phyloP scores from a whole-genome alignment of 1,140 invertebrate genomes.

The Bombus haemorrhoidalis region DNA sequence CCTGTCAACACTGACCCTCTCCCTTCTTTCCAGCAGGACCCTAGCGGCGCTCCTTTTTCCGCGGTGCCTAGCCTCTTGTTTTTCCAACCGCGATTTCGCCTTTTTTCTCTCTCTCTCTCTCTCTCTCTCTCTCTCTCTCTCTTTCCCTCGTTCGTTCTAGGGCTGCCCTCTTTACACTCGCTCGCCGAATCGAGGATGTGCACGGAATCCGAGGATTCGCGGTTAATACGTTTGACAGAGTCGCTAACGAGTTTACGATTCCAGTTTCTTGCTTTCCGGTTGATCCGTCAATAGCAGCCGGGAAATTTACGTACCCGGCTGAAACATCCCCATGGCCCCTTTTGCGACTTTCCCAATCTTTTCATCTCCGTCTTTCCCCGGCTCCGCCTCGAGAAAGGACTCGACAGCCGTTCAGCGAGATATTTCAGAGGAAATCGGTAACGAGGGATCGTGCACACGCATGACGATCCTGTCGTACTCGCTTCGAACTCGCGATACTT shows the following conservation, averaged over 20 bases:
- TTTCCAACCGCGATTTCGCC: background rate
- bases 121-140: no score
- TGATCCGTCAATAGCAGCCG: no score
- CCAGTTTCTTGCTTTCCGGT: background rate
- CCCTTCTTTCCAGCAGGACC: background rate
- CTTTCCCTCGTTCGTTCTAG: background rate
- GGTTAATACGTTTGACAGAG: background rate
- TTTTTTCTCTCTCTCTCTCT: no score
- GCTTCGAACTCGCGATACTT: no score
- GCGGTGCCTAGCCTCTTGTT: background rate
- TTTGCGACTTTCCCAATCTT: no score
- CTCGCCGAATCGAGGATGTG: background rate
- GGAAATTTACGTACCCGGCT: no score
- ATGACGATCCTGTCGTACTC: no score
- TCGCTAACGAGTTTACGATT: background rate
- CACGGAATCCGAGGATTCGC: background rate
- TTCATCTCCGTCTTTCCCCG: no score
- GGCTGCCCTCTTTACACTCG: background rate
- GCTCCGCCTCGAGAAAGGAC: no score
- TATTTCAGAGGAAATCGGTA: no score
- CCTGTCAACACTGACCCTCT: conserved; percentile 37
- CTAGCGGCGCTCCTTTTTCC: background rate
- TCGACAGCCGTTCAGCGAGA: no score
- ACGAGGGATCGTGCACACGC: rapidly evolving
- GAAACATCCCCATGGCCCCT: no score